Conservation (phyloP, 1,140 invertebrate species). For the Periplaneta americana region DNA sequence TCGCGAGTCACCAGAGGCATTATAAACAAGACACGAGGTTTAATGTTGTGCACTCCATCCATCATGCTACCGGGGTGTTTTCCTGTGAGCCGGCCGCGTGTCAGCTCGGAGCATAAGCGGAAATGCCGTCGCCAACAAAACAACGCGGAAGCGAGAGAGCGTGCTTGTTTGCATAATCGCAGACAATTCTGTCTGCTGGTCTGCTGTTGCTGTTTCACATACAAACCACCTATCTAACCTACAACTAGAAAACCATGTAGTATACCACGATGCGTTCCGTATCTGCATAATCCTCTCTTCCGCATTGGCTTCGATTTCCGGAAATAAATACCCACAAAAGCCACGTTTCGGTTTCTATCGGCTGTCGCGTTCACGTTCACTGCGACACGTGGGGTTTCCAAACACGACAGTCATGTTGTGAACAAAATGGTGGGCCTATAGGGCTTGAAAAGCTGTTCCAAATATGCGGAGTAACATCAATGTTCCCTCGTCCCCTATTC, state of each 20-base stretch:
- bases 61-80: background rate
- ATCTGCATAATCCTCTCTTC: background rate
- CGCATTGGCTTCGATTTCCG: background rate
- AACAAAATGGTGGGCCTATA: too few relatives aligned
- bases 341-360: background rate
- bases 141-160: background rate
- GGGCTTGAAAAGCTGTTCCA: too few relatives aligned
- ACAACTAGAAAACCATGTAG: background rate
- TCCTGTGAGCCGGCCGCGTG: background rate
- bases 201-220: background rate
- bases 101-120: background rate
- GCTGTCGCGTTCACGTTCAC: background rate
- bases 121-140: background rate
- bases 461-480: too few relatives aligned
- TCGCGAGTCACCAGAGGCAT: too few relatives aligned
- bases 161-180: background rate
- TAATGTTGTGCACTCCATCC: background rate
- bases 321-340: background rate
- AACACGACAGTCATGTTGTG: too few relatives aligned
- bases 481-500: too few relatives aligned
- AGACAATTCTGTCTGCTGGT: background rate
- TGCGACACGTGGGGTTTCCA: background rate
- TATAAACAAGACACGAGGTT: background rate
- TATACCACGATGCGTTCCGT: background rate
- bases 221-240: background rate